Evolutionary conservation across 1,140 invertebrate genomes (phyloP).

Genomic region (Paraescarpia echinospica): DNA sequence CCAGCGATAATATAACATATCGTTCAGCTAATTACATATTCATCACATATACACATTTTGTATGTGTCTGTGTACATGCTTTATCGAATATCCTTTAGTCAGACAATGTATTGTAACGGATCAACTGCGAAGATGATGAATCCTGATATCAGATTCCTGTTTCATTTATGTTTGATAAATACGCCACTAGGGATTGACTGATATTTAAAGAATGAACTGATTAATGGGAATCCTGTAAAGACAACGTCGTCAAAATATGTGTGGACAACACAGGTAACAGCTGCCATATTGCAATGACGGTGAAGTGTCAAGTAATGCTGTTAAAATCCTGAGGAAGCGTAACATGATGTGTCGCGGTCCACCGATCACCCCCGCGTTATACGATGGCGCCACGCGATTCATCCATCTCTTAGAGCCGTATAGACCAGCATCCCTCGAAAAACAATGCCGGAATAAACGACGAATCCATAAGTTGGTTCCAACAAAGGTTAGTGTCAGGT

Average conservation of each 20-base stretch:
- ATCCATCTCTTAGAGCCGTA: not conserved
- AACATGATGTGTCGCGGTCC: not conserved
- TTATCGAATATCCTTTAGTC: too few species aligned
- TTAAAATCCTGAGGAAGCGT: not conserved
- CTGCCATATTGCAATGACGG: constrained; percentile 1
- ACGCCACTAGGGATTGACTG: not conserved
- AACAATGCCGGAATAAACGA: not conserved
- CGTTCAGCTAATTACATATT: too few species aligned
- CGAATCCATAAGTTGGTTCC: not conserved
- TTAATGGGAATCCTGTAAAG: not conserved
- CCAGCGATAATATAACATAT: too few species aligned
- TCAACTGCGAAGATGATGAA: too few species aligned
- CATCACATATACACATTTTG: too few species aligned
- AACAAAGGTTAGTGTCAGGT: not conserved
- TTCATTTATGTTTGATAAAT: not conserved
- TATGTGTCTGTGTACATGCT: too few species aligned
- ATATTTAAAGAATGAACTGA: not conserved
- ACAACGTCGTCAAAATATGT: not conserved
- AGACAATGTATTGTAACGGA: too few species aligned
- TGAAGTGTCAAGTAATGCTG: not conserved
- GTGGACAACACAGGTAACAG: not conserved
- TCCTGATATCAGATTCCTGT: too few species aligned
- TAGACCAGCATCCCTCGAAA: too few species aligned
- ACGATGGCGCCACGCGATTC: not conserved
- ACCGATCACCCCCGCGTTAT: constrained; percentile 4